These are phyloP conservation scores for Homarus americanus DNA, from an alignment of 1,140 invertebrate genomes.

Conservation along the genomic window DNA sequence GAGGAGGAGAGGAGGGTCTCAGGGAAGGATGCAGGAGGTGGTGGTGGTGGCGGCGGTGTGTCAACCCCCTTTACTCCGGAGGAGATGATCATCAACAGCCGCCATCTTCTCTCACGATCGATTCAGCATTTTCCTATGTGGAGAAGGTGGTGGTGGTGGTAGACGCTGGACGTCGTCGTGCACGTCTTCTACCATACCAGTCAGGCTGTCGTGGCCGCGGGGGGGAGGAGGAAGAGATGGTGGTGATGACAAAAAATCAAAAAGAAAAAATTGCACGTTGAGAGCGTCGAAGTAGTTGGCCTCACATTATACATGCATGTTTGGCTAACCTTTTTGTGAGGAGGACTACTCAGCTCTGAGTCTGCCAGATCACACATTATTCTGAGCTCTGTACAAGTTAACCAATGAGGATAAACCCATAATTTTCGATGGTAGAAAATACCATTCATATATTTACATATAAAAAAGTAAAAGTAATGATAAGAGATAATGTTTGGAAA, in stretches of 20 bases:
- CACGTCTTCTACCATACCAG: neutral
- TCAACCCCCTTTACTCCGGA: neutral
- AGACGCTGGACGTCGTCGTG: no score
- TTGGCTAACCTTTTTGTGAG: no score
- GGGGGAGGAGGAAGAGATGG: no score
- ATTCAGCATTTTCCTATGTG: conserved; percentile 45
- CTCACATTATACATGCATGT: no score
- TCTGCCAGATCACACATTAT: no score
- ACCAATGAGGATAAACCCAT: no score
- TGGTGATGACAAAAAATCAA: neutral
- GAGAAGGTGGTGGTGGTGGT: conserved; percentile 4
- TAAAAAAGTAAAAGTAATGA: conserved; percentile 4
- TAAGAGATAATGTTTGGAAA: no score
- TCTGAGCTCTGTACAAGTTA: no score
- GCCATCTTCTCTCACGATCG: conserved; percentile 55
- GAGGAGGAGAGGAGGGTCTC: neutral
- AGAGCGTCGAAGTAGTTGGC: no score
- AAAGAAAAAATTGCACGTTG: neutral
- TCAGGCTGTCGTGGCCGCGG: no score
- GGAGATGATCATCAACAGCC: conserved; percentile 25
- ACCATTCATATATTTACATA: conserved; percentile 3
- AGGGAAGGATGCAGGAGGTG: conserved; percentile 2
- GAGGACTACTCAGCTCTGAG: no score
- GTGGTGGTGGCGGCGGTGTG: neutral
- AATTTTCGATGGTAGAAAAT: no score